A percentile compares a stretch with the other conserved stretches of the same genome.
Conservation (phyloP, 2,888 invertebrate species). For the Folsomia candida region DNA sequence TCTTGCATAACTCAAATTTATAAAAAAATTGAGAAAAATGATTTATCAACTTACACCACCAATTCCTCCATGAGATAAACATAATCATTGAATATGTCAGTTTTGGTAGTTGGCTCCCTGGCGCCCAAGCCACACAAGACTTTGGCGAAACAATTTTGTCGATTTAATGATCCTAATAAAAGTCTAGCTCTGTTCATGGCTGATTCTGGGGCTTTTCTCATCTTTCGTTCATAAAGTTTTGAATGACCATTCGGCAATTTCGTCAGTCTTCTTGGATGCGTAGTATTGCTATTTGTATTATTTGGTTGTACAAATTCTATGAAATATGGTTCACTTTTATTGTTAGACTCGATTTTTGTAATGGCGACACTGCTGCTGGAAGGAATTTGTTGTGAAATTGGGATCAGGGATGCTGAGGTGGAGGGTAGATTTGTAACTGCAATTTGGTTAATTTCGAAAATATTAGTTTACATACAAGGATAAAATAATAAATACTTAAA, state of each 20-base stretch:
- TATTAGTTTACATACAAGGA: too few relatives aligned
- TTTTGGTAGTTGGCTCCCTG: conserved; percentile 51
- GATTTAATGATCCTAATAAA: conserved; percentile 30
- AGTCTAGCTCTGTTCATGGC: conserved; percentile 28
- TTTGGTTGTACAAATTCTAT: too few relatives aligned
- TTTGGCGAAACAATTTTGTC: conserved; percentile 60
- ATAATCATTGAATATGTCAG: conserved; percentile 44
- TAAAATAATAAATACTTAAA: too few relatives aligned
- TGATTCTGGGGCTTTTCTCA: not conserved
- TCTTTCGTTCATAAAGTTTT: not conserved
- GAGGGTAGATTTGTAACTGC: too few relatives aligned
- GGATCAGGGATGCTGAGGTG: too few relatives aligned
- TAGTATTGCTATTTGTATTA: too few relatives aligned
- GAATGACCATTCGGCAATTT: not conserved
- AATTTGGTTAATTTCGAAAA: too few relatives aligned
- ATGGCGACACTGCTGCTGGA: too few relatives aligned
- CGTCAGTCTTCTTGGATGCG: not conserved
- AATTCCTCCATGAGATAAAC: conserved; percentile 45
- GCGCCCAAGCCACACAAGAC: conserved; percentile 51
- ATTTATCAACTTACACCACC: conserved; percentile 34
- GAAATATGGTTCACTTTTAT: too few relatives aligned
- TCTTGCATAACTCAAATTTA: not conserved
- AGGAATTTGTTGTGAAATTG: too few relatives aligned
- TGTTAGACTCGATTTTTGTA: too few relatives aligned
- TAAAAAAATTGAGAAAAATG: not conserved